Percentiles rank a stretch among this genome's conserved stretches.
Evolutionary conservation across 2,113 vertebrate species (phyloP).

Genomic region (Pygoscelis antarcticus): DNA sequence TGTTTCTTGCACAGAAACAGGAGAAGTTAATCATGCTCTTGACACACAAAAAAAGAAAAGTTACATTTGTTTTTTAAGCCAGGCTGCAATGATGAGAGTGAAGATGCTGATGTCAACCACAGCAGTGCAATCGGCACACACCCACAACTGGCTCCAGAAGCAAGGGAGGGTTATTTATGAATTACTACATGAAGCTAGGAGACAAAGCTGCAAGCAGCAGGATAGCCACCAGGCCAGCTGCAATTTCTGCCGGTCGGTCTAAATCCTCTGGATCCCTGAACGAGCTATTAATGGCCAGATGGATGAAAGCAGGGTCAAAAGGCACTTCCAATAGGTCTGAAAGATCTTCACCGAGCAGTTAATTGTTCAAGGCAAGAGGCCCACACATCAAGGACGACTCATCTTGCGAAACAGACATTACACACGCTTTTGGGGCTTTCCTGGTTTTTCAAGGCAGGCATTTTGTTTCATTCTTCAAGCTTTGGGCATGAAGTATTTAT

Average conservation of each 20-base stretch:
- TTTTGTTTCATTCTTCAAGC: not conserved
- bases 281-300: not conserved
- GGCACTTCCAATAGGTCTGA: not conserved
- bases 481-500: not conserved
- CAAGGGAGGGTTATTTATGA: not conserved
- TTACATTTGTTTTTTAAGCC: not conserved
- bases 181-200: not conserved
- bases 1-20: conserved; percentile 4
- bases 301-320: conserved; percentile 25
- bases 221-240: not conserved
- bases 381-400: not conserved
- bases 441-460: not conserved
- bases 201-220: not conserved
- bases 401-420: not conserved
- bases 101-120: not conserved
- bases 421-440: not conserved
- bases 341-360: not conserved
- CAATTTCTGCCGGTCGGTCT: not conserved
- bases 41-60: not conserved
- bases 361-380: not conserved
- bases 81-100: not conserved
- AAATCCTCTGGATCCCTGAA: not conserved
- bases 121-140: not conserved
- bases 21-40: conserved; percentile 2
- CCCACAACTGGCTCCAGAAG: conserved; percentile 4